Evolutionary conservation across 2,888 invertebrate genomes (phyloP).

Genomic region (Eumacrocentrus americanus): DNA sequence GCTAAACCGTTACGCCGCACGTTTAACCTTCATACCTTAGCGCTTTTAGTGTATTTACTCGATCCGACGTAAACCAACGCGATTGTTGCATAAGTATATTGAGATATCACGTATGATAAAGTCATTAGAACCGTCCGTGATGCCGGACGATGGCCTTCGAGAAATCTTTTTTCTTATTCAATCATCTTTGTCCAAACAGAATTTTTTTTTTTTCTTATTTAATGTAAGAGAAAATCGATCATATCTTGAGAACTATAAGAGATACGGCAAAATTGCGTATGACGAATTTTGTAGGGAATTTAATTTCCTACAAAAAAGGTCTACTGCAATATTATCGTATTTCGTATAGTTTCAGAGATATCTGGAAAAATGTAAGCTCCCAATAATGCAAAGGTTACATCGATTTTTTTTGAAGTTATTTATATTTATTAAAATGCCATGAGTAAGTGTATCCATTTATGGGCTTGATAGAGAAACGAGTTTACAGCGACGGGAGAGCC

Average conservation of each 20-base stretch:
- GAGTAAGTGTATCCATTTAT: too few relatives aligned
- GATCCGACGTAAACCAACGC: not conserved
- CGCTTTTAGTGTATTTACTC: not conserved
- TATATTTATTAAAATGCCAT: too few relatives aligned
- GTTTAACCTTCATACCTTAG: slow-evolving; percentile 16
- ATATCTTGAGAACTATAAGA: not conserved
- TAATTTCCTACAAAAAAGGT: too few relatives aligned
- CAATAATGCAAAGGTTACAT: not conserved
- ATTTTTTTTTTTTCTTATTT: not conserved
- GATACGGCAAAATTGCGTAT: too few relatives aligned
- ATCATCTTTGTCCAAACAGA: not conserved
- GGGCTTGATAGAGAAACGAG: too few relatives aligned
- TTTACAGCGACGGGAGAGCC: too few relatives aligned
- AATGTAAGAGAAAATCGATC: not conserved
- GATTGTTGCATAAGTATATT: slow-evolving; percentile 15
- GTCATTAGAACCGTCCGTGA: slow-evolving; percentile 16
- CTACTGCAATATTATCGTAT: too few relatives aligned
- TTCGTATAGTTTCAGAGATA: too few relatives aligned
- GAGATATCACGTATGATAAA: slow-evolving; percentile 26
- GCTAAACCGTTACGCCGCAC: slow-evolving; percentile 6
- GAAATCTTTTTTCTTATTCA: not conserved
- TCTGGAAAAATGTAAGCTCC: too few relatives aligned
- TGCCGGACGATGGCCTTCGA: slow-evolving; percentile 21
- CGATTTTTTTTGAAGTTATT: too few relatives aligned
- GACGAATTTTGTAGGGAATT: too few relatives aligned